A percentile compares a stretch with the other conserved stretches of the same genome.
Evolutionary conservation across 1,140 invertebrate species (phyloP).

Genomic region (Battus philenor): DNA sequence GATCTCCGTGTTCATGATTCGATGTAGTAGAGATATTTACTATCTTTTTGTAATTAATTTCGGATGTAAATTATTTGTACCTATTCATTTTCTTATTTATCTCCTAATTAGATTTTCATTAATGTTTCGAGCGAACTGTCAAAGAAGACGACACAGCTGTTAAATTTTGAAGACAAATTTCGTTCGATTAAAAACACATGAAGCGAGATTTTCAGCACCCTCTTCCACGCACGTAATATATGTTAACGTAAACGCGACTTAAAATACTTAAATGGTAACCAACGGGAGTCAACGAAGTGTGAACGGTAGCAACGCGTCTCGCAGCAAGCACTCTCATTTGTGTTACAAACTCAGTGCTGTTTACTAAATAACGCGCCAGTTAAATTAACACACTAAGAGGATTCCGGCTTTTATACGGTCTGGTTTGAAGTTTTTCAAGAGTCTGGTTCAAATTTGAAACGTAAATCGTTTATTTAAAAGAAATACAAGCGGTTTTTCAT

Average conservation of each 20-base stretch:
- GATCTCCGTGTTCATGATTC: too few species aligned
- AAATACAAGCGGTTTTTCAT: too few species aligned
- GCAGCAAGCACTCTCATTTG: conserved; percentile 33
- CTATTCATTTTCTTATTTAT: too few species aligned
- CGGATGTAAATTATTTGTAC: too few species aligned
- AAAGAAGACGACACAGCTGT: background rate
- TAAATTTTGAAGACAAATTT: conserved; percentile 4
- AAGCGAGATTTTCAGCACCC: conserved; percentile 10
- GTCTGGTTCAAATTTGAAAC: too few species aligned
- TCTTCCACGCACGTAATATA: conserved; percentile 18
- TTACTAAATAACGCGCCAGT: conserved; percentile 35
- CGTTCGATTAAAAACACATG: conserved; percentile 4
- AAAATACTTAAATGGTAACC: conserved; percentile 22
- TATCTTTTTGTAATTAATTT: background rate
- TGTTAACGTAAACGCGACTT: conserved; percentile 21
- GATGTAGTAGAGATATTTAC: too few species aligned
- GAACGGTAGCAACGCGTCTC: conserved; percentile 18
- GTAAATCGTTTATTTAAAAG: too few species aligned
- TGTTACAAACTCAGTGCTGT: conserved; percentile 34
- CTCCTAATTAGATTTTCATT: too few species aligned
- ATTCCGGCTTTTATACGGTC: conserved; percentile 3
- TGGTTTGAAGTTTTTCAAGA: background rate
- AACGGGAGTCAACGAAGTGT: conserved; percentile 20
- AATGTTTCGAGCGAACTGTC: too few species aligned
- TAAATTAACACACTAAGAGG: conserved; percentile 36